Percentiles rank a stretch among this genome's conserved stretches.
phyloP scores from a whole-genome alignment of 2,797 vertebrate species.

The Apogon hyalosoma region DNA sequence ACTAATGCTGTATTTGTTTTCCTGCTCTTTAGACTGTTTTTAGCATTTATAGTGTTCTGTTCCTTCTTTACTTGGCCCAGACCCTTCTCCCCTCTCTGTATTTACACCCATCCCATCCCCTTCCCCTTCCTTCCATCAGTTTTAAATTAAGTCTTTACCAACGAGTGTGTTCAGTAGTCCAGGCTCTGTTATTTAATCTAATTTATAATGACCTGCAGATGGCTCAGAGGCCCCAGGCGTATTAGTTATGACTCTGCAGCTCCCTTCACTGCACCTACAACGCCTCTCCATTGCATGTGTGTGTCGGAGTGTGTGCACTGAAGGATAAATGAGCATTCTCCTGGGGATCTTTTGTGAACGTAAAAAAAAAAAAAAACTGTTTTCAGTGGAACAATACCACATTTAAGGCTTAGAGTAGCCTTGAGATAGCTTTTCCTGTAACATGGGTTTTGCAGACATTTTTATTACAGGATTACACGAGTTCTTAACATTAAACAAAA shows the following conservation, averaged over 20 bases:
- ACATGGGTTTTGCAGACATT: constrained; percentile 22
- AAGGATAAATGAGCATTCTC: constrained; percentile 7
- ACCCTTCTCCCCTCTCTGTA: constrained; percentile 17
- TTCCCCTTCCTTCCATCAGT: constrained; percentile 42
- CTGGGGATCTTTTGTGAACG: constrained; percentile 3
- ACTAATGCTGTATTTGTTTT: constrained; percentile 21
- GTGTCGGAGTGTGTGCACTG: constrained; percentile 4
- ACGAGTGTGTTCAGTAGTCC: constrained; percentile 31
- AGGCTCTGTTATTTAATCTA: constrained; percentile 52
- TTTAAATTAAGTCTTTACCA: constrained; percentile 63
- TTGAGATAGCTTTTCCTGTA: constrained; percentile 6
- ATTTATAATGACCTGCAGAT: constrained; percentile 65
- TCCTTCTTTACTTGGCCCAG: constrained; percentile 11
- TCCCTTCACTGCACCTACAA: constrained; percentile 1
- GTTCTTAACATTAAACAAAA: constrained; percentile 6
- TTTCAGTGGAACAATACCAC: not conserved
- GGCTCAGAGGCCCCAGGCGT: constrained; percentile 39
- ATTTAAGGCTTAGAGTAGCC: not conserved
- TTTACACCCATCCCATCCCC: not conserved
- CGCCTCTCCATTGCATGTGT: constrained; percentile 1
- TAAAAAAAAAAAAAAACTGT: not conserved
- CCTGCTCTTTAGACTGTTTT: constrained; percentile 13
- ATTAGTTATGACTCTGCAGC: constrained; percentile 36
- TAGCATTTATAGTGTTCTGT: constrained; percentile 12
- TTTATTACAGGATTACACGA: constrained; percentile 44